Base-by-base conservation (phyloP, 2,797 vertebrate species). In the Sparidentex hasta region DNA sequence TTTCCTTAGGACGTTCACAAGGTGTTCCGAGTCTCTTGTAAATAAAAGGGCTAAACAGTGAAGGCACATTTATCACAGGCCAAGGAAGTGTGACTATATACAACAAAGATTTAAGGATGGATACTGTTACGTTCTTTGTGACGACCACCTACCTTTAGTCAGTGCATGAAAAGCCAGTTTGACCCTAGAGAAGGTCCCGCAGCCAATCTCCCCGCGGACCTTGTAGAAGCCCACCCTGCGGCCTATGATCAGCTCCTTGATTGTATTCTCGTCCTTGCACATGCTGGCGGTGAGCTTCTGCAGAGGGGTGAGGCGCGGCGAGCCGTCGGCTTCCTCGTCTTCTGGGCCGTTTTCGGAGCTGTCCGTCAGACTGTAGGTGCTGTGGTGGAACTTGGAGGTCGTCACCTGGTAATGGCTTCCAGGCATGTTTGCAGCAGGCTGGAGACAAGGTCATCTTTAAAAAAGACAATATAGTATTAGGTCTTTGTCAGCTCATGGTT, bases 201-300 rank as follows among this genome's bases (percentile, higher is more conserved):
- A 96, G 71, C 98, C 98, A 8, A 99, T 99, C 87, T 99, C 97
- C 23, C 97, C 96, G 1, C 96, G 95, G 82, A 99, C 90, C 76
- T 97, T 96, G 88, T 99, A 99, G 94, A 99, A 97, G 72, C 98
- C 97, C 52, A 99, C 95, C 72, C 97, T 96, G 83, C 97, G 97
- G 46, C 98, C 98, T 16, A 97, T 90, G 1, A 96, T 95, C 93
- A 99, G 92, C 91, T 99, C 98, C 89, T 96, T 97, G 84, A 97
- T 93, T 82, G 95, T 96, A 79, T 95, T 96, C 91, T 97, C 95
- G 25, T 98, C 95, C 4, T 95, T 96, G 87, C 96, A 95, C 97
- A 99, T 95, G 88, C 97, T 95, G n/a, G 87, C 87, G 11, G 94
- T 97, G 86, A 99, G 94, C 87, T 95, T 97, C 93, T 99, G 95